phyloP scores from a whole-genome alignment of 2,113 vertebrate species.

The Notarius lentiginosus region DNA sequence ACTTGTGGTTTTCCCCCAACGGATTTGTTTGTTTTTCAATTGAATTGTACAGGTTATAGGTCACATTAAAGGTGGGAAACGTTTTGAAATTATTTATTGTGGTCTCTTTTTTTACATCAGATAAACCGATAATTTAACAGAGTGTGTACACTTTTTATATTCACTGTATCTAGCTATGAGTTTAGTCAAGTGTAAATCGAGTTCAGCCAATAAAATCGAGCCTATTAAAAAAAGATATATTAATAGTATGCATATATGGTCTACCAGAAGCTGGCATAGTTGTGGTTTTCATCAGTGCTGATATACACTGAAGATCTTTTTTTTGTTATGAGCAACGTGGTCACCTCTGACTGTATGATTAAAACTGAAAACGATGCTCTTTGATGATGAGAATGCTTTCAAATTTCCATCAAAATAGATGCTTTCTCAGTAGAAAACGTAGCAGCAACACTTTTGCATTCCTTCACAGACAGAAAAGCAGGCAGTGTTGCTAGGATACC shows the following conservation, averaged over 20 bases:
- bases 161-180: background rate
- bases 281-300: background rate
- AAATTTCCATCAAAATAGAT: background rate
- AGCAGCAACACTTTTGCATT: conserved; percentile 27
- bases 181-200: background rate
- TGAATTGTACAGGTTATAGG: no score
- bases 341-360: background rate
- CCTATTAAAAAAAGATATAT: background rate
- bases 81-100: no score
- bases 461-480: conserved; percentile 26
- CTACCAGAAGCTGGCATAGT: background rate
- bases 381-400: background rate
- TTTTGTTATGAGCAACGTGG: background rate
- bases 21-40: no score
- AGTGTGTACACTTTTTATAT: no score
- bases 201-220: background rate
- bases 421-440: background rate
- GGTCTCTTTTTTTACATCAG: no score
- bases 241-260: background rate
- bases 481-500: conserved; percentile 62
- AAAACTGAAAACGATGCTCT: background rate
- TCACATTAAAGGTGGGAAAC: no score
- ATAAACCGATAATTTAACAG: no score
- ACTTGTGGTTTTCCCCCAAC: no score
- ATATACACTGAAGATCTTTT: background rate